Evolutionary conservation across 2,797 vertebrate species (phyloP), one percentile per base, ranked within the genome.

Genomic region (Trachops cirrhosus): DNA sequence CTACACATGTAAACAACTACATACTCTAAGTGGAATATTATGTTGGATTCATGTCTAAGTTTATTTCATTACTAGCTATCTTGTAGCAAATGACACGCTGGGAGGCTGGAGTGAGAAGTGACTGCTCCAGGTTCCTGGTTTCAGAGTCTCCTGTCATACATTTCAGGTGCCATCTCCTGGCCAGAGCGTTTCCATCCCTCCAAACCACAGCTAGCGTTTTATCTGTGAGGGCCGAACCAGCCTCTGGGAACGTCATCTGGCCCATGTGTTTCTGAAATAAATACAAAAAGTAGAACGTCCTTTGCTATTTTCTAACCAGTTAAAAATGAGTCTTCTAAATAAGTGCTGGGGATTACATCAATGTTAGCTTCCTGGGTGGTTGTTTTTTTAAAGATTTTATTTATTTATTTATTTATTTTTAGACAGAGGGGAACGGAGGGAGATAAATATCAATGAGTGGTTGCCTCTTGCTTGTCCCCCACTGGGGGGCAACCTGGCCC

Each of bases 131-230:
- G 95, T 96, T 87, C 82, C 87, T 97, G 67, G 95, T 94, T 91
- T 37, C 0, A 54, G 54, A 96, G 62, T 73, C 96, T 86, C 80
- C 82, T 97, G 92, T 88, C 18, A 59, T 0, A 94, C 98, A 98
- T 97, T 97, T 75, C 94, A 98, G 97, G 96, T 98, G 98, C 97
- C 97, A 97, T 95, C 98, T 98, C 97, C 97, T 97, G 98, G 98
- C 2, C 96, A 96, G 75, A 77, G 52, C 0, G 50, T 62, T 96
- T 97, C 97, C 57, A 0, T 78, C 79, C 94, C 80, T 93, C 46
- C 80, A 46, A 67, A 34, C 62, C 50, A 71, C 0, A 54, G 37
- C 41, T 57, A 0, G 44, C 5, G 22, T 87, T 82, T 86, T 24
- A 62, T 62, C 82, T 89, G 59, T 32, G 24, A 37, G 50, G 44